Evolutionary conservation across 2,113 vertebrate species (phyloP).

Genomic region (Nyctibius bracteatus): DNA sequence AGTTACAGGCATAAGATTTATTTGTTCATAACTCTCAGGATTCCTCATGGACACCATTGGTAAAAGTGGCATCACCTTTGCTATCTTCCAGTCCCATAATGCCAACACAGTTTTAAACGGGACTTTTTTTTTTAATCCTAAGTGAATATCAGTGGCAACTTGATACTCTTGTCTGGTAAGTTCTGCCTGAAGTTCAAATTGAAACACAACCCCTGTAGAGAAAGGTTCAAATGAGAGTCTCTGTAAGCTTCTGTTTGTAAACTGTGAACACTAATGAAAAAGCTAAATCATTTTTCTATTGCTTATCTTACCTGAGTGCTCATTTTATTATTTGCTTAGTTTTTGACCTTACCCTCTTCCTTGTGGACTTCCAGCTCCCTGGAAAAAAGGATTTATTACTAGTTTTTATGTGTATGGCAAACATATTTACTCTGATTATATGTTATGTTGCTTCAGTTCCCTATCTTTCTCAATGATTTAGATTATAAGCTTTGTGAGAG

Average conservation of each 20-base stretch:
- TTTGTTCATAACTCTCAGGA: background rate
- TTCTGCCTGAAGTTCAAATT: background rate
- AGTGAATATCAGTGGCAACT: background rate
- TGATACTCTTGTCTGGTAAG: background rate
- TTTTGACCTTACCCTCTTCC: background rate
- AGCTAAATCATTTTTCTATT: background rate
- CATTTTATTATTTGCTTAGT: background rate
- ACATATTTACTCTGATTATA: background rate
- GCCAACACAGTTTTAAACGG: background rate
- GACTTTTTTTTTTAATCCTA: background rate
- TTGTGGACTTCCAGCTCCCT: background rate
- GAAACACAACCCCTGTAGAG: background rate
- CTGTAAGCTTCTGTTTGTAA: background rate
- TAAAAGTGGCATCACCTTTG: background rate
- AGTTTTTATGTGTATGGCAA: background rate
- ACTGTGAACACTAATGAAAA: background rate
- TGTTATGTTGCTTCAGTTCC: background rate
- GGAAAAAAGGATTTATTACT: background rate
- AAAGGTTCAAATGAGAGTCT: background rate
- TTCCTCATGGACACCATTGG: accelerated
- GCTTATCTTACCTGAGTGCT: background rate
- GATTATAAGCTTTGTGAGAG: background rate
- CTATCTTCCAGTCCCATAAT: background rate
- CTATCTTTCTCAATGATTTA: background rate
- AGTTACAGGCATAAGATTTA: background rate